Conservation (phyloP, 2,113 vertebrate species). For the Chroicocephalus ridibundus region DNA sequence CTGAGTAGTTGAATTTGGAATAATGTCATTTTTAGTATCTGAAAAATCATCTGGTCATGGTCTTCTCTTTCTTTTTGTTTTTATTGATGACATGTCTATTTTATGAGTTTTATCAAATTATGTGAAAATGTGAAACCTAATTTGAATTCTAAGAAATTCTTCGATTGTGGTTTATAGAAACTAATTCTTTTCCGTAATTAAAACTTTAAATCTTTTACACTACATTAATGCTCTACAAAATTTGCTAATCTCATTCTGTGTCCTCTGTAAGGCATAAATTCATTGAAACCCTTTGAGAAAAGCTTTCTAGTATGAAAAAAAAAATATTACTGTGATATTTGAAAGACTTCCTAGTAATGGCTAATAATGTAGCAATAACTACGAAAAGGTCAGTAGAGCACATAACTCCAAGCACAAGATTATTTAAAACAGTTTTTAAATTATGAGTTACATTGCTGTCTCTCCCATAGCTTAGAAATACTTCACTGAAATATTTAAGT, state of each 20-base stretch:
- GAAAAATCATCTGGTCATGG: not conserved
- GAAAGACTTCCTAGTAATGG: not conserved
- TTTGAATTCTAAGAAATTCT: not conserved
- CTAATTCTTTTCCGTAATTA: not conserved
- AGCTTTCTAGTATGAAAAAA: not conserved
- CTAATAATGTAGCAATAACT: not conserved
- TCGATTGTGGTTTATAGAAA: not conserved
- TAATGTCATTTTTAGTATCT: not conserved
- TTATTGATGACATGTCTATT: not conserved
- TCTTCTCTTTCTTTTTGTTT: not conserved
- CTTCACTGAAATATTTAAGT: not conserved
- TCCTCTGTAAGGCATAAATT: not conserved
- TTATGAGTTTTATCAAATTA: not conserved
- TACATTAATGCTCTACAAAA: not conserved
- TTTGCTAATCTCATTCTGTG: not conserved
- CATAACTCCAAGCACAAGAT: not conserved
- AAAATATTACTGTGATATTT: not conserved
- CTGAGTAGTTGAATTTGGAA: not conserved
- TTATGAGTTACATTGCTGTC: not conserved
- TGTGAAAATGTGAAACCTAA: not conserved
- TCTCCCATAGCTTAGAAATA: not conserved
- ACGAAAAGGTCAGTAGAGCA: not conserved
- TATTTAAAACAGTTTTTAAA: not conserved
- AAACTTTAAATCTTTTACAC: not conserved
- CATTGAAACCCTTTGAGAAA: not conserved